A percentile compares a stretch with the other conserved stretches of the same genome.
Conservation (phyloP, 2,113 vertebrate species). For the Gymnobelideus leadbeateri region DNA sequence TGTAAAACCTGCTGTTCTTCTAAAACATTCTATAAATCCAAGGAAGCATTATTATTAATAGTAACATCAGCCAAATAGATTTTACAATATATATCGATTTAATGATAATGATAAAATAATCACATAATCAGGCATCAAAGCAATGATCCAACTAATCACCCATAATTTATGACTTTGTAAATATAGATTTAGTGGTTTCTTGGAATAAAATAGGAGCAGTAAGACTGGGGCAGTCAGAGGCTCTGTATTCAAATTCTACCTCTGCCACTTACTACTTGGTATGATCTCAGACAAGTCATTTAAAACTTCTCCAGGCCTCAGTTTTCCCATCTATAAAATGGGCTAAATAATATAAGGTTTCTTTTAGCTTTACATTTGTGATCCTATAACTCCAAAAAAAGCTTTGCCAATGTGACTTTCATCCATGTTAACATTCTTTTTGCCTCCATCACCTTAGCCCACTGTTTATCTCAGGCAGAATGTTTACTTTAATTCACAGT, state of each 20-base stretch:
- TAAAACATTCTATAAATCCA: not conserved
- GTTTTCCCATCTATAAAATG: not conserved
- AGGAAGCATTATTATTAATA: not conserved
- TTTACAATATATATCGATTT: not conserved
- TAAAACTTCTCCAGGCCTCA: not conserved
- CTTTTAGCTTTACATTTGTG: slow-evolving; percentile 2
- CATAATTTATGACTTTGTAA: not conserved
- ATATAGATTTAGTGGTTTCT: not conserved
- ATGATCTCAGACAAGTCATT: not conserved
- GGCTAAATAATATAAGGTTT: slow-evolving; percentile 51
- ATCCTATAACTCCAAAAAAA: not conserved
- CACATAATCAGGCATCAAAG: not conserved
- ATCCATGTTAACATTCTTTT: not conserved
- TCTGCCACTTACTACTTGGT: not conserved
- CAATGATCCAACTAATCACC: not conserved
- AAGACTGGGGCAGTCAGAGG: not conserved
- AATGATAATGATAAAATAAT: not conserved
- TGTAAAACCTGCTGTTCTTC: not conserved
- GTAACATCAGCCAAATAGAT: not conserved
- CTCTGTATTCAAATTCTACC: not conserved
- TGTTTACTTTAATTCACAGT: slow-evolving; percentile 39
- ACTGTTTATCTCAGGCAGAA: not conserved
- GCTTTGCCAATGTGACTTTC: slow-evolving; percentile 4
- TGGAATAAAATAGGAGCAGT: not conserved
- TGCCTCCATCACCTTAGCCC: not conserved